A percentile compares a stretch with the other conserved stretches of the same genome.
Conservation (phyloP, 1,140 invertebrate species). For the Cydia fagiglandana region DNA sequence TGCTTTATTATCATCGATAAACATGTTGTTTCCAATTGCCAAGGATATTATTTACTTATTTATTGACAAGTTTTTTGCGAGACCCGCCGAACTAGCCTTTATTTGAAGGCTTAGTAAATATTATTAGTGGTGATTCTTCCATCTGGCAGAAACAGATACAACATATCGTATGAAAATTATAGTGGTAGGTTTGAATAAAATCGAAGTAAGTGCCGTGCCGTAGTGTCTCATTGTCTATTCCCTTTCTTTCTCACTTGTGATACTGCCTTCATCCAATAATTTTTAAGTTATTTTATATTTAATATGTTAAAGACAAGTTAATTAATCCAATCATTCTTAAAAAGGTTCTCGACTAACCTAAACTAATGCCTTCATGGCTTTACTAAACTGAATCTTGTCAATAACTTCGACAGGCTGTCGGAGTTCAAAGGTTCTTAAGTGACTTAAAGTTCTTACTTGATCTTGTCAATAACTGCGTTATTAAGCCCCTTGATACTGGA, state of each 20-base stretch:
- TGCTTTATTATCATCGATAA: neutral
- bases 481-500: constrained; percentile 46
- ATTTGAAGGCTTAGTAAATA: too few relatives aligned
- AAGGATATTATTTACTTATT: constrained; percentile 1
- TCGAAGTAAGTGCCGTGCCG: too few relatives aligned
- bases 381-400: constrained; percentile 37
- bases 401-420: constrained; percentile 43
- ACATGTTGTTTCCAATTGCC: neutral
- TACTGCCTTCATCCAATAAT: too few relatives aligned
- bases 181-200: too few relatives aligned
- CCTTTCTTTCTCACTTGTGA: neutral
- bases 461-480: constrained; percentile 45
- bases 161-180: too few relatives aligned
- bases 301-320: too few relatives aligned
- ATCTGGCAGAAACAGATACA: too few relatives aligned
- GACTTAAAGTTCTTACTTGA: constrained; percentile 41
- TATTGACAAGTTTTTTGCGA: neutral
- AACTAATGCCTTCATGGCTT: constrained; percentile 39
- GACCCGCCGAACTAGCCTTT: too few relatives aligned
- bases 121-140: too few relatives aligned
- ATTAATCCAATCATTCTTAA: too few relatives aligned
- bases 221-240: too few relatives aligned
- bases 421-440: constrained; percentile 37
- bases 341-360: neutral
- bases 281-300: too few relatives aligned